These are phyloP conservation scores for Porites cylindrica DNA, from an alignment of 92 coral and sea anemone genomes.

Conservation along the genomic window DNA sequence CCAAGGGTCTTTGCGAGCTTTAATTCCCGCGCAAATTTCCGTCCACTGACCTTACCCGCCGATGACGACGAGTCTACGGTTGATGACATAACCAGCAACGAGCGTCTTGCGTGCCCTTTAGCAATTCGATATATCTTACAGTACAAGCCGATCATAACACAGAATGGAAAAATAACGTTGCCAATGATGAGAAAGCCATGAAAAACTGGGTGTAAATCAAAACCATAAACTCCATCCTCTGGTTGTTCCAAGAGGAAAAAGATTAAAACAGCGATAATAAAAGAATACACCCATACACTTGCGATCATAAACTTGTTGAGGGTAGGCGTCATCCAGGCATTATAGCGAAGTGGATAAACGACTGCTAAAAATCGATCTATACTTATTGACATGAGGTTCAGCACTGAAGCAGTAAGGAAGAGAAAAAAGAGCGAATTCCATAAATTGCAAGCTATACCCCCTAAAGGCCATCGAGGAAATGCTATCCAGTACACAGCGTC, in stretches of 20 bases:
- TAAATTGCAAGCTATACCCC: slow-evolving; percentile 73
- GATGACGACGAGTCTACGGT: background rate
- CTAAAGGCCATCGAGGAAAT: slow-evolving; percentile 86
- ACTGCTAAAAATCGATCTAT: slow-evolving; percentile 91
- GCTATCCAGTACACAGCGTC: slow-evolving; percentile 82
- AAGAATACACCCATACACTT: slow-evolving; percentile 78
- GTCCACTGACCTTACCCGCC: background rate
- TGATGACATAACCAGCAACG: slow-evolving; percentile 49
- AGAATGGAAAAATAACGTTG: slow-evolving; percentile 78
- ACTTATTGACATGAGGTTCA: slow-evolving; percentile 82
- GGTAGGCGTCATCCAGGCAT: slow-evolving; percentile 55
- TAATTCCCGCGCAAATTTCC: slow-evolving; percentile 77
- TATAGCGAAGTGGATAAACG: slow-evolving; percentile 88
- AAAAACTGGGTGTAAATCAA: slow-evolving; percentile 69
- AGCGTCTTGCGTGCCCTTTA: slow-evolving; percentile 76
- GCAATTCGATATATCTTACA: slow-evolving; percentile 84
- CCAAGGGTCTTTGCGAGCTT: slow-evolving; percentile 86
- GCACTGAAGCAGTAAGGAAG: slow-evolving; percentile 80
- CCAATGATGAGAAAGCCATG: slow-evolving; percentile 79
- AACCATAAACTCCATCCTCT: slow-evolving; percentile 61
- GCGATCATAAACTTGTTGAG: slow-evolving; percentile 62
- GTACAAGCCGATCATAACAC: slow-evolving; percentile 73
- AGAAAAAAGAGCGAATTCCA: slow-evolving; percentile 88
- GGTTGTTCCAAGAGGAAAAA: slow-evolving; percentile 80
- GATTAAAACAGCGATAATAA: slow-evolving; percentile 59